Percentiles rank a stretch among this genome's conserved stretches.
phyloP scores from a whole-genome alignment of 2,797 vertebrate genomes.

The Eleutherodactylus coqui region DNA sequence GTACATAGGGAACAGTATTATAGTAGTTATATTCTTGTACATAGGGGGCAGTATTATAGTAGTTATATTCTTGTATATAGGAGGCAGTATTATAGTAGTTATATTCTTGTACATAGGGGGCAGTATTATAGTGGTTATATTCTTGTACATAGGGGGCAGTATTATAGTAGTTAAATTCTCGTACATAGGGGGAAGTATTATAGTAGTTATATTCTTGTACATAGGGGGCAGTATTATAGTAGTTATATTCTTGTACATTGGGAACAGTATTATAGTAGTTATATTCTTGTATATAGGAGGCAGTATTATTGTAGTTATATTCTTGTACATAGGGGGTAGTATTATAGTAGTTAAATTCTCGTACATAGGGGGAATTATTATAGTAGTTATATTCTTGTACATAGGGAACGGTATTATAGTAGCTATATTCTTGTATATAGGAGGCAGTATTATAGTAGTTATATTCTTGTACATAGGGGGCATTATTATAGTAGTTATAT shows the following conservation, averaged over 20 bases:
- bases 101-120: background rate
- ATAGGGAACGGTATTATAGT: constrained; percentile 1
- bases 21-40: constrained; percentile 2
- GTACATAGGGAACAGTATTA: constrained; percentile 3
- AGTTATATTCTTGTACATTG: background rate
- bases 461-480: constrained; percentile 3
- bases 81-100: constrained; percentile 6
- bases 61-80: background rate
- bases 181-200: background rate
- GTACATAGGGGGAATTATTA: background rate
- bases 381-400: constrained; percentile 12
- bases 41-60: background rate
- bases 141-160: too few species aligned
- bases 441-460: constrained; percentile 22
- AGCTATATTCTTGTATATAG: constrained; percentile 5
- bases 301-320: constrained; percentile 8
- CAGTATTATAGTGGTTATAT: too few species aligned
- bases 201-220: constrained; percentile 1
- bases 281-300: background rate
- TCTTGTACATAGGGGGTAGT: background rate
- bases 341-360: background rate
- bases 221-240: constrained; percentile 3
- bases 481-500: constrained; percentile 5
- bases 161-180: too few species aligned
- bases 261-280: background rate